Conservation (phyloP, 37 sponge, comb jelly and placozoan species). For the Amphimedon queenslandica region DNA sequence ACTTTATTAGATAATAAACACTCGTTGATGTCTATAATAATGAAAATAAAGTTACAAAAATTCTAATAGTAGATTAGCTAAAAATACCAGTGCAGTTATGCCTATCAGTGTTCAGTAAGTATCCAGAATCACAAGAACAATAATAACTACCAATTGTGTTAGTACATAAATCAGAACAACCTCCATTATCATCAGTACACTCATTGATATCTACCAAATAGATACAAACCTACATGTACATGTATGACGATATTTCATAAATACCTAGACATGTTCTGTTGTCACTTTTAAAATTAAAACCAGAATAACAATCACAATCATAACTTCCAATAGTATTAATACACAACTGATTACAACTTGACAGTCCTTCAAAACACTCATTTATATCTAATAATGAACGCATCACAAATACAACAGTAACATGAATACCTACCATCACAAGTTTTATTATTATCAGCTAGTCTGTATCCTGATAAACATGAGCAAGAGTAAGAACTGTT, state of each 20-base stretch:
- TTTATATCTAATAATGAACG: slow-evolving; percentile 14
- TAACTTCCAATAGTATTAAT: slow-evolving; percentile 28
- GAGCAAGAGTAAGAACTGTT: slow-evolving; percentile 24
- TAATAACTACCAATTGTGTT: slow-evolving; percentile 9
- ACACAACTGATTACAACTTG: slow-evolving; percentile 34
- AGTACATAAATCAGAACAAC: slow-evolving; percentile 31
- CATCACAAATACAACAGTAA: not conserved
- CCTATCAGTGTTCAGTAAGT: slow-evolving; percentile 14
- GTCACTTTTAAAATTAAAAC: slow-evolving; percentile 7
- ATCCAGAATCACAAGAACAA: slow-evolving; percentile 39
- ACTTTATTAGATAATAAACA: no score
- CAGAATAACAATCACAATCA: slow-evolving; percentile 20
- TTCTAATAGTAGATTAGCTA: no score
- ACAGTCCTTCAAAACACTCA: slow-evolving; percentile 23
- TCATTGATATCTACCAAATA: slow-evolving; percentile 41
- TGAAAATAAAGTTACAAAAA: no score
- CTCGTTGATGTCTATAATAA: no score
- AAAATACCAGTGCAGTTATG: slow-evolving; percentile 22
- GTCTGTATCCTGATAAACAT: slow-evolving; percentile 22
- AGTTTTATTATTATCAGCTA: not conserved
- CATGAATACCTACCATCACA: slow-evolving; percentile 16
- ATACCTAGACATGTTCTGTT: slow-evolving; percentile 18
- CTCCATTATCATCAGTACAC: slow-evolving; percentile 25
- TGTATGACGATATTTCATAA: not conserved
- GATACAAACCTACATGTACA: not conserved